Percentiles rank a stretch among this genome's conserved stretches.
Conservation (phyloP, 2,888 invertebrate species). For the Zaprionus obscuricornis region DNA sequence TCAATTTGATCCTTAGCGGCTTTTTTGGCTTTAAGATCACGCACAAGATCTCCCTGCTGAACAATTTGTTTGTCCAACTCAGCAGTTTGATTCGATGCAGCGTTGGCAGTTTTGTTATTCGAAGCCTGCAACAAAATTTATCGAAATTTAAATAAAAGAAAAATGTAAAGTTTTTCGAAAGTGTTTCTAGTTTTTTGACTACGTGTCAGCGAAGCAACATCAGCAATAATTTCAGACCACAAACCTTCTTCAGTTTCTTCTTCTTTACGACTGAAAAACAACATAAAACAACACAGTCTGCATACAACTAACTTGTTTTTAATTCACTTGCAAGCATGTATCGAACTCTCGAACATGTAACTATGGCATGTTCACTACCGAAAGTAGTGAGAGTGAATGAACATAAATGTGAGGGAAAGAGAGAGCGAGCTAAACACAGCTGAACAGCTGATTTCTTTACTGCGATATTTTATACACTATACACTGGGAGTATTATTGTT, state of each 20-base stretch:
- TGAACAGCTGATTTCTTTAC: conserved; percentile 10
- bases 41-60: conserved; percentile 87
- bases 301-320: conserved; percentile 55
- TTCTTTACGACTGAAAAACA: conserved; percentile 13
- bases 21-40: conserved; percentile 88
- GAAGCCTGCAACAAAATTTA: conserved; percentile 32
- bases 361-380: background rate
- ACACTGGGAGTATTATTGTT: too few relatives aligned
- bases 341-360: background rate
- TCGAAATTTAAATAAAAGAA: conserved; percentile 5
- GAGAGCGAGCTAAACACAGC: background rate
- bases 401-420: background rate
- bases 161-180: conserved; percentile 3
- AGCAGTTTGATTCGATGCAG: conserved; percentile 32
- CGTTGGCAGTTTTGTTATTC: conserved; percentile 43
- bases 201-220: conserved; percentile 51
- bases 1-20: conserved; percentile 87
- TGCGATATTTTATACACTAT: background rate
- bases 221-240: background rate
- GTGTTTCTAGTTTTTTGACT: conserved; percentile 18
- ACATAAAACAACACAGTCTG: conserved; percentile 13
- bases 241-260: conserved; percentile 3
- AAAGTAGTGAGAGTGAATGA: conserved; percentile 3
- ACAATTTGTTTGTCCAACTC: conserved; percentile 83
- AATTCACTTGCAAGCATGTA: too few relatives aligned